Evolutionary conservation across 2,797 vertebrate species (phyloP).

Genomic region (Podarcis lilfordi): DNA sequence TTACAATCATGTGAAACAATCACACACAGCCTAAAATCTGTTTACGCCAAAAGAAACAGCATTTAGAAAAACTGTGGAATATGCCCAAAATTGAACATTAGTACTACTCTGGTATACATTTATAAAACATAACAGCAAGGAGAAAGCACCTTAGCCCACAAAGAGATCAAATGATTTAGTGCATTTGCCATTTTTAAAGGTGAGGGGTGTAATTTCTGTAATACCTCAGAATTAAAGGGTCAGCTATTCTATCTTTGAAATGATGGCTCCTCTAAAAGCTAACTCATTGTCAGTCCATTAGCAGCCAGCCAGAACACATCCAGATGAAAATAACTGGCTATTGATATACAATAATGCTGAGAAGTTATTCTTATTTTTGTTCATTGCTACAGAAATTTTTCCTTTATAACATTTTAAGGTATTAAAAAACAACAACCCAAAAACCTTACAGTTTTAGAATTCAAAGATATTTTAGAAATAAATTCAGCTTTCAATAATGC

Average conservation of each 20-base stretch:
- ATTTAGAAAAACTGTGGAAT: slow-evolving; percentile 51
- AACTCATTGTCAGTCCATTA: slow-evolving; percentile 69
- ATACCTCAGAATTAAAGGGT: slow-evolving; percentile 72
- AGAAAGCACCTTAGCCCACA: slow-evolving; percentile 34
- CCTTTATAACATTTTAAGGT: slow-evolving; percentile 57
- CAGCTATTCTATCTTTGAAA: slow-evolving; percentile 60
- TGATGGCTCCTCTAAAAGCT: slow-evolving; percentile 61
- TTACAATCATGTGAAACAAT: slow-evolving; percentile 35
- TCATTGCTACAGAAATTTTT: slow-evolving; percentile 54
- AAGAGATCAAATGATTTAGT: slow-evolving; percentile 66
- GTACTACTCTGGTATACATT: slow-evolving; percentile 49
- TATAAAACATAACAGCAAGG: slow-evolving; percentile 30
- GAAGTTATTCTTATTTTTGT: slow-evolving; percentile 73
- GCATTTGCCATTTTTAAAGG: slow-evolving; percentile 69
- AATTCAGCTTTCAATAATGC: slow-evolving; percentile 55
- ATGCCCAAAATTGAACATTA: slow-evolving; percentile 42
- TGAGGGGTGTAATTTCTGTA: slow-evolving; percentile 70
- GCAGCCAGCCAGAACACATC: slow-evolving; percentile 68
- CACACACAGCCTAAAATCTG: slow-evolving; percentile 42
- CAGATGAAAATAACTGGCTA: slow-evolving; percentile 70
- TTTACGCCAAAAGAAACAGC: background rate
- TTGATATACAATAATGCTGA: slow-evolving; percentile 69
- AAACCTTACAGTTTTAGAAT: slow-evolving; percentile 44
- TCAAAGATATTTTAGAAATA: slow-evolving; percentile 60
- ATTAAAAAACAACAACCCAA: slow-evolving; percentile 43